Percentiles rank a stretch among this genome's conserved stretches.
phyloP scores from a whole-genome alignment of 2,113 vertebrate species.

The Pseudorasbora parva region DNA sequence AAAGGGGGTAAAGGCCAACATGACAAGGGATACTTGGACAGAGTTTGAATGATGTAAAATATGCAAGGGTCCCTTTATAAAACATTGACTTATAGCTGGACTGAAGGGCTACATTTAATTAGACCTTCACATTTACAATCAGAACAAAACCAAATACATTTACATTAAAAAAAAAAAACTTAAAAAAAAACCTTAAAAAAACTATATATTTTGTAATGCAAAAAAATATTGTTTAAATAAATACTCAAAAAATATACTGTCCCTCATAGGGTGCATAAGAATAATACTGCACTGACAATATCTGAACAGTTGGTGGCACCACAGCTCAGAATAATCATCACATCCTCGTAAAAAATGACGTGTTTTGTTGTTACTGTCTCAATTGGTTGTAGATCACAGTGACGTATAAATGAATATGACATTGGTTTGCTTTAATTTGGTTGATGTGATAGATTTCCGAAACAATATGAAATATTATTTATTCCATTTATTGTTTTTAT shows the following conservation, averaged over 20 bases:
- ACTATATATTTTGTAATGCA: background rate
- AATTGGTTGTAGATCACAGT: background rate
- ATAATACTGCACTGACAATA: conserved; percentile 27
- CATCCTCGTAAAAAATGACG: background rate
- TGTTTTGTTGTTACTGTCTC: conserved; percentile 3
- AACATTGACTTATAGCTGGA: background rate
- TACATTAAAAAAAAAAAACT: too few relatives aligned
- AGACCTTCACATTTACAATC: background rate
- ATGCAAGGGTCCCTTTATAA: background rate
- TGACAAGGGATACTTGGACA: background rate
- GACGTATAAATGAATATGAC: background rate
- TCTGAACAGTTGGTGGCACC: conserved; percentile 47
- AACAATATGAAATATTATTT: too few relatives aligned
- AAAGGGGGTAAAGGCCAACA: background rate
- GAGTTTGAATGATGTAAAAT: background rate
- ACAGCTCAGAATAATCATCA: background rate
- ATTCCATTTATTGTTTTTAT: too few relatives aligned
- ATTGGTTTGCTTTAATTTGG: background rate
- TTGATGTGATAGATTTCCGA: too few relatives aligned
- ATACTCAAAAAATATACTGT: too few relatives aligned
- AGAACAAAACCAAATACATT: background rate
- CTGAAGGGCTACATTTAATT: background rate
- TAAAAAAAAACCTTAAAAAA: too few relatives aligned
- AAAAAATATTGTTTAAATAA: background rate
- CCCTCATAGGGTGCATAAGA: background rate